These are phyloP conservation scores for Hybos culiciformis DNA, from an alignment of 2,888 invertebrate genomes.

Conservation along the genomic window DNA sequence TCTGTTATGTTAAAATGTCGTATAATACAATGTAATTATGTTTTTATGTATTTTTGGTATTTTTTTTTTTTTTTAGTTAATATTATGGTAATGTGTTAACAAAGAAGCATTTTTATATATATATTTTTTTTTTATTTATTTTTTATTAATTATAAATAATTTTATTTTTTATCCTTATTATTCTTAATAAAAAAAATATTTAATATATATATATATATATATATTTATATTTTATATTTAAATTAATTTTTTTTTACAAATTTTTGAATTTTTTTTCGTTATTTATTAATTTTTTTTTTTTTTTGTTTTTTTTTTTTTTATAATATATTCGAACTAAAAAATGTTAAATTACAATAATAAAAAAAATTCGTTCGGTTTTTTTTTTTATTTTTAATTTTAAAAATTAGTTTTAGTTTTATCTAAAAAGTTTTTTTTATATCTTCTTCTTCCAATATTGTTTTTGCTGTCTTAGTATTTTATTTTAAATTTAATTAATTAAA, in stretches of 20 bases:
- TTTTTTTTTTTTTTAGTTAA: conserved; percentile 17
- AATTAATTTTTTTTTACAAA: conserved; percentile 4
- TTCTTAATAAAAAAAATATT: conserved; percentile 10
- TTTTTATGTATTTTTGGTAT: not conserved
- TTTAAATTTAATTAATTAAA: too few relatives aligned
- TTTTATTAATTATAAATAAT: conserved; percentile 11
- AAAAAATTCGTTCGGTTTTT: conserved; percentile 12
- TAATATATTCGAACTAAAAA: too few relatives aligned
- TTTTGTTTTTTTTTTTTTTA: conserved; percentile 7
- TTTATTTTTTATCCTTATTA: conserved; percentile 9
- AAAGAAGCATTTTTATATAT: conserved; percentile 32
- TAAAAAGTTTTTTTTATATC: conserved; percentile 13
- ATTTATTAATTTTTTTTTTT: conserved; percentile 6
- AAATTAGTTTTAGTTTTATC: conserved; percentile 8
- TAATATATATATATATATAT: conserved; percentile 3
- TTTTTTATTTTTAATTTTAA: conserved; percentile 2
- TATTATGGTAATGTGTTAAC: conserved; percentile 26
- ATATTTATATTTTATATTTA: conserved; percentile 5
- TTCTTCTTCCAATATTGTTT: conserved; percentile 11
- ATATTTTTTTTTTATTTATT: too few relatives aligned
- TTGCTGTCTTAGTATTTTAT: conserved; percentile 1
- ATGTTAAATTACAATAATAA: too few relatives aligned
- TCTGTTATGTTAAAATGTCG: conserved; percentile 5
- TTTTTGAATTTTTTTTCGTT: conserved; percentile 3
- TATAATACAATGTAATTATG: conserved; percentile 24